Percentiles rank a stretch among this genome's conserved stretches.
Evolutionary conservation across 2,797 vertebrate genomes (phyloP).

Genomic region (Chrysocyon brachyurus): DNA sequence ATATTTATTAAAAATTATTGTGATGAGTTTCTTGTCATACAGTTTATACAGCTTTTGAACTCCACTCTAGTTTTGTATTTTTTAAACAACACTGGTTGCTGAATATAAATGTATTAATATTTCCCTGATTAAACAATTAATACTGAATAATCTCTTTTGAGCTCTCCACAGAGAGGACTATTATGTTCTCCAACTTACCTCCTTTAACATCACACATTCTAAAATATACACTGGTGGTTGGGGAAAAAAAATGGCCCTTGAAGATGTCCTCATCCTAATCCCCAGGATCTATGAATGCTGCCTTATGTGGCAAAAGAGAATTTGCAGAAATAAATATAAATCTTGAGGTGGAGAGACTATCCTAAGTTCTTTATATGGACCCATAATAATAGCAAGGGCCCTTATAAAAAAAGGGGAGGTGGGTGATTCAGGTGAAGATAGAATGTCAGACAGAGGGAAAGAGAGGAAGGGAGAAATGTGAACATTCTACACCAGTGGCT

Average conservation of each 20-base stretch:
- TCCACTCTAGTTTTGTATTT: neutral
- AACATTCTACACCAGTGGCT: neutral
- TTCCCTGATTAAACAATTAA: slow-evolving; percentile 32
- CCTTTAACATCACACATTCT: neutral
- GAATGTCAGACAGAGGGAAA: neutral
- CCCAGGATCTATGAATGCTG: neutral
- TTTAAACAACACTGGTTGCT: neutral
- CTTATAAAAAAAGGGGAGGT: neutral
- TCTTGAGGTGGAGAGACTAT: neutral
- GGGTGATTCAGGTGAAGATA: neutral
- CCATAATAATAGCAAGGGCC: neutral
- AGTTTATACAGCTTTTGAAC: neutral
- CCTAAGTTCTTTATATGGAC: neutral
- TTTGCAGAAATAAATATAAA: neutral
- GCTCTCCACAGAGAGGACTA: neutral
- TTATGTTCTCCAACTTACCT: neutral
- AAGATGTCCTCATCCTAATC: neutral
- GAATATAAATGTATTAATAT: neutral
- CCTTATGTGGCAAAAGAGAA: neutral
- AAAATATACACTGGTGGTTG: neutral
- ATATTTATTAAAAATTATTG: neutral
- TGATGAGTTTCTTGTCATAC: neutral
- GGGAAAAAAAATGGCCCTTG: neutral
- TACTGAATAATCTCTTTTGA: neutral
- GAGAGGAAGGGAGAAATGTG: neutral